Conservation (phyloP, 1,140 invertebrate genomes). For the Thaumetopoea pityocampa region DNA sequence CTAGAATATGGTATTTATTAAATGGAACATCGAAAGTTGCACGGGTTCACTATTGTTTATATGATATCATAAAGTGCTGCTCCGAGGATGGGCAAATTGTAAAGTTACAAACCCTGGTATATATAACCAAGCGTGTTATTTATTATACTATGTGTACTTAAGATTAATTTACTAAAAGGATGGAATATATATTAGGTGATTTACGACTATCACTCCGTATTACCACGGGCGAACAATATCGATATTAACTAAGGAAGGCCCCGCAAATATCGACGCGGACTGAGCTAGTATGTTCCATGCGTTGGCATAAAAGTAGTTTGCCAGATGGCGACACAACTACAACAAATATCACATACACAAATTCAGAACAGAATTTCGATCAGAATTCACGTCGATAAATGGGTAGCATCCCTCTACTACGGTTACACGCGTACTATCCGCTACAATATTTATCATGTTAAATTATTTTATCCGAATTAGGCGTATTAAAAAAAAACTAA, state of each 20-base stretch:
- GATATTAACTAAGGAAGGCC: slow-evolving; percentile 48
- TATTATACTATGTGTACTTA: slow-evolving; percentile 57
- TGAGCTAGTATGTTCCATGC: too few species aligned
- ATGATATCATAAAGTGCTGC: slow-evolving; percentile 10
- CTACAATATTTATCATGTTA: slow-evolving; percentile 43
- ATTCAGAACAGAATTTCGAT: too few species aligned
- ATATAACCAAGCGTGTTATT: slow-evolving; percentile 51
- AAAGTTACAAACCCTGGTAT: slow-evolving; percentile 57
- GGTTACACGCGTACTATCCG: slow-evolving; percentile 40
- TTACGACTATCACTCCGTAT: slow-evolving; percentile 39
- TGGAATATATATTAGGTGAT: slow-evolving; percentile 73
- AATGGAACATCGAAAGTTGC: too few species aligned
- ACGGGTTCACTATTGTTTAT: slow-evolving; percentile 1
- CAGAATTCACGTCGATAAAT: too few species aligned
- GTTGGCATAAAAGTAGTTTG: too few species aligned
- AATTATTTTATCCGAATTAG: slow-evolving; percentile 26
- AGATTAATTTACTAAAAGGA: slow-evolving; percentile 61
- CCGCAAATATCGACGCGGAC: too few species aligned
- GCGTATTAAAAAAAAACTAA: slow-evolving; percentile 16
- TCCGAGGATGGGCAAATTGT: slow-evolving; percentile 55
- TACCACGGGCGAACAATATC: slow-evolving; percentile 30
- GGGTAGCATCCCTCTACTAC: too few species aligned
- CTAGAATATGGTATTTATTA: slow-evolving; percentile 11
- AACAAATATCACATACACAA: too few species aligned
- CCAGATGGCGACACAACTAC: too few species aligned